These are phyloP conservation scores for Acleris cristana DNA, from an alignment of 2,888 invertebrate genomes.

Conservation along the genomic window DNA sequence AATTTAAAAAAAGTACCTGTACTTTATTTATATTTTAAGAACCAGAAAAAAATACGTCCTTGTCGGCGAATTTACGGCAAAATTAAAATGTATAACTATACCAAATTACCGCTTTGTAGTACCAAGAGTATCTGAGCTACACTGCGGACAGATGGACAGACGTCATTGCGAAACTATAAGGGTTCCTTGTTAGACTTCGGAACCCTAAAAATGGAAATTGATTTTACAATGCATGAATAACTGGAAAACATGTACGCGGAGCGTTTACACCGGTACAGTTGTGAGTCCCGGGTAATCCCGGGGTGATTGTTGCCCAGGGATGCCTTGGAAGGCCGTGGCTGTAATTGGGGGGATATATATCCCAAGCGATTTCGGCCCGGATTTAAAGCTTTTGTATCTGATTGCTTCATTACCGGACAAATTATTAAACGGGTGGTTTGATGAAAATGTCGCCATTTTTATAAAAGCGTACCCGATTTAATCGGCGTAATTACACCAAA, in stretches of 20 bases:
- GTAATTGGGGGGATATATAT: conserved; percentile 34
- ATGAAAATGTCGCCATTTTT: conserved; percentile 12
- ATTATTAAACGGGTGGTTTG: conserved; percentile 25
- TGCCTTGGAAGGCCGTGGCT: conserved; percentile 17
- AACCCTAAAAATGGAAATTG: too few relatives aligned
- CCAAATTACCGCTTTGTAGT: too few relatives aligned
- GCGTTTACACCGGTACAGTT: conserved; percentile 26
- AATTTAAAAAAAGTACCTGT: too few relatives aligned
- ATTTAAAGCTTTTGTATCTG: conserved; percentile 28
- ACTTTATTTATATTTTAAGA: too few relatives aligned
- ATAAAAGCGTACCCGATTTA: not conserved
- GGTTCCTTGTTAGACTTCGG: too few relatives aligned
- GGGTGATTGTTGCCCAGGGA: conserved; percentile 33
- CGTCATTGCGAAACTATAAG: too few relatives aligned
- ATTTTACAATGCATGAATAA: not conserved
- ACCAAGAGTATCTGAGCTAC: too few relatives aligned
- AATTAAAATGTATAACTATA: too few relatives aligned
- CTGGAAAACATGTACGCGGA: not conserved
- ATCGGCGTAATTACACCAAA: too few relatives aligned
- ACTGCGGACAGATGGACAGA: too few relatives aligned
- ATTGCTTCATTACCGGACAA: conserved; percentile 29
- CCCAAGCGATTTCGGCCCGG: conserved; percentile 17
- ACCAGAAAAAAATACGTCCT: too few relatives aligned
- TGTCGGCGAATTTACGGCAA: too few relatives aligned
- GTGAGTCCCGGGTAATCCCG: conserved; percentile 36